Percentiles rank a stretch among this genome's conserved stretches.
phyloP scores from a whole-genome alignment of 2,888 invertebrate genomes.

The Reticulitermes lucifugus region DNA sequence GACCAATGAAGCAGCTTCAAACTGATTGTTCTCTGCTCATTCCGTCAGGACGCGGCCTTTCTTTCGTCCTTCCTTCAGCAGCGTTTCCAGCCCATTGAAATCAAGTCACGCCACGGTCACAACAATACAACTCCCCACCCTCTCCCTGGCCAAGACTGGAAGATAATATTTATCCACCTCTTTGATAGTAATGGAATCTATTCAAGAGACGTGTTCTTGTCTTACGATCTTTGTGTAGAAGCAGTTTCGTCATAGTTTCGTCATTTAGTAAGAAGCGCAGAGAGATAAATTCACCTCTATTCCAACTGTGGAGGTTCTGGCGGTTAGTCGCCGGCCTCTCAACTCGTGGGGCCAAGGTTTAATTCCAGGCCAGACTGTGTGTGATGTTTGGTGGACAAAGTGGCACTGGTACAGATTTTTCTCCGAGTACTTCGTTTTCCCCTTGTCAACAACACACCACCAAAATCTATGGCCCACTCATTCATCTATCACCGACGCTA shows the following conservation, averaged over 20 bases:
- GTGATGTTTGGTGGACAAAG: too few species aligned
- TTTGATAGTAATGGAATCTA: conserved; percentile 36
- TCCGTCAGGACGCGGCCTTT: background rate
- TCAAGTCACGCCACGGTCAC: conserved; percentile 27
- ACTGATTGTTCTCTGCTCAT: background rate
- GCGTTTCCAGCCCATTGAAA: conserved; percentile 36
- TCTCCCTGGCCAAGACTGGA: background rate
- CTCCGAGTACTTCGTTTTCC: too few species aligned
- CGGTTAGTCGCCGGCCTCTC: too few species aligned
- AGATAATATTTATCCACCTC: conserved; percentile 31
- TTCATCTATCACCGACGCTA: too few species aligned
- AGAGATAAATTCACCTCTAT: background rate
- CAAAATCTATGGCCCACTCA: too few species aligned
- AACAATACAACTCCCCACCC: conserved; percentile 1
- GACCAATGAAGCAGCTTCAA: conserved; percentile 17
- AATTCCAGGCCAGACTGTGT: too few species aligned
- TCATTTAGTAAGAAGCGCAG: background rate
- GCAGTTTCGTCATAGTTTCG: background rate
- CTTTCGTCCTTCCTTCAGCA: background rate
- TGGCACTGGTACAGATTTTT: too few species aligned
- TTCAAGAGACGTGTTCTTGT: background rate
- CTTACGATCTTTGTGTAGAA: background rate
- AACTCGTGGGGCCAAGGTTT: too few species aligned
- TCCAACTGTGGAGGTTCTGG: too few species aligned
- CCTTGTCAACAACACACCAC: too few species aligned